Evolutionary conservation across 2,113 vertebrate species (phyloP), one percentile per base, ranked within the genome.

Genomic region (Erinaceus europaeus): DNA sequence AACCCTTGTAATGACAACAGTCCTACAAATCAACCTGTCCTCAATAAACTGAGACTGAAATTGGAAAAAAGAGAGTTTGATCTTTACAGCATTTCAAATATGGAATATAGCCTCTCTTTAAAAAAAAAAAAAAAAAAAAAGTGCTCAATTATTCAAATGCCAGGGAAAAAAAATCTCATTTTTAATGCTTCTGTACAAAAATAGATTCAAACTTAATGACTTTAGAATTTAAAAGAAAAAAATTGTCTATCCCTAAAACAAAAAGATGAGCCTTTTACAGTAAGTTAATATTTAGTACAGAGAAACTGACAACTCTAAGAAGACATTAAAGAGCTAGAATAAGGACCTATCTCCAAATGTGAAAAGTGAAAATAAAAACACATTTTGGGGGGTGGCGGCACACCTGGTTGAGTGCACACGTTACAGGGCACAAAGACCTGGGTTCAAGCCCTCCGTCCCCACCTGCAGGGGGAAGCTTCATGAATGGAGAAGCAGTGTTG

Each of bases 361-460:
- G 34, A 86, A 93, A 83, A 64, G 71, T 10, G 27, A 62, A 88
- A 91, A 69, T 50, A 86, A 90, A 93, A n/a, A n/a, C n/a, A n/a
- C n/a, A n/a, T n/a, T n/a, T n/a, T n/a, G n/a, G n/a, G n/a, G n/a
- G n/a, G n/a, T n/a, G n/a, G n/a, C n/a, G n/a, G n/a, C n/a, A n/a
- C n/a, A n/a, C n/a, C n/a, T n/a, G n/a, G n/a, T n/a, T n/a, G n/a
- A n/a, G n/a, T n/a, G n/a, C n/a, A n/a, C n/a, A n/a, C n/a, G n/a
- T n/a, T n/a, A n/a, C n/a, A n/a, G n/a, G n/a, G n/a, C n/a, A n/a
- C n/a, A n/a, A n/a, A n/a, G n/a, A n/a, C n/a, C n/a, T n/a, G n/a
- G n/a, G n/a, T n/a, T n/a, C n/a, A n/a, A n/a, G n/a, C n/a, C n/a
- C n/a, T n/a, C n/a, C n/a, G n/a, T n/a, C n/a, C n/a, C n/a, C n/a